Conservation (phyloP, 2,888 invertebrate species). For the Arrhopalites spinosus region DNA sequence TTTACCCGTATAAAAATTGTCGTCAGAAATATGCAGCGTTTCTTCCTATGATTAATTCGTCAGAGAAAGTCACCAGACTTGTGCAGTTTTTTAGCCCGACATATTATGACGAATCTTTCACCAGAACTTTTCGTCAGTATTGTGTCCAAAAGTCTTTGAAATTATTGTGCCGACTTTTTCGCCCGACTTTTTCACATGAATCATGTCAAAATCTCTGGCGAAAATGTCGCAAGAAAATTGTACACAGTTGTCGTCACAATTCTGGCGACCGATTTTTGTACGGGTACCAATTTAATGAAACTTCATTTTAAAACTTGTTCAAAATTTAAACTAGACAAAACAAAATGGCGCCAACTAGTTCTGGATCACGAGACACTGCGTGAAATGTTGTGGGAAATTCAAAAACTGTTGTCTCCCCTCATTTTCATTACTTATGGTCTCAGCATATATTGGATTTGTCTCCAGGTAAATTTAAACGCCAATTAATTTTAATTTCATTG, state of each 20-base stretch:
- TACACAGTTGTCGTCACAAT: background rate
- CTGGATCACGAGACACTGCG: constrained; percentile 2
- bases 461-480: constrained; percentile 15
- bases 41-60: no score
- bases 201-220: background rate
- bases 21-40: no score
- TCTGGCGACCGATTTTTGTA: background rate
- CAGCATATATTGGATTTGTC: constrained; percentile 21
- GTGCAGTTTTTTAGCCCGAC: no score
- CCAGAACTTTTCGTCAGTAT: no score
- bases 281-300: background rate
- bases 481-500: background rate
- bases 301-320: background rate
- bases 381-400: background rate
- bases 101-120: no score
- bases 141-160: background rate
- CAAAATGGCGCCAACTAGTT: background rate
- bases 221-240: background rate
- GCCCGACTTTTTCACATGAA: background rate
- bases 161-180: no score
- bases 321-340: background rate
- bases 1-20: no score
- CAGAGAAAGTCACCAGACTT: background rate
- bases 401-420: constrained; percentile 15
- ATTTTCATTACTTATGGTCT: constrained; percentile 15